Percentiles rank a stretch among this genome's conserved stretches.
These are phyloP conservation scores for Operophtera brumata DNA, from an alignment of 2,888 invertebrate species.

Conservation along the genomic window DNA sequence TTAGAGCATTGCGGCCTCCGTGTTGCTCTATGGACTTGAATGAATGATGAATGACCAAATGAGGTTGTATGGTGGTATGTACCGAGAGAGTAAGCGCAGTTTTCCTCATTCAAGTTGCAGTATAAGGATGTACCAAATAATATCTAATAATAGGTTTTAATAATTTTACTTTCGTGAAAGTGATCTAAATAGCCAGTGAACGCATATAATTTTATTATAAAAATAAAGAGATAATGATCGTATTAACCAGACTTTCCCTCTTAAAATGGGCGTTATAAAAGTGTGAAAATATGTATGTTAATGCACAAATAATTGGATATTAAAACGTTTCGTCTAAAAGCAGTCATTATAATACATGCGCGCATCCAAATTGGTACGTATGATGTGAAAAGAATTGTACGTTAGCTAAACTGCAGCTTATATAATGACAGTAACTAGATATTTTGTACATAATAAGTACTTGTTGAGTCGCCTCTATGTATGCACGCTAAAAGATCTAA, in stretches of 20 bases:
- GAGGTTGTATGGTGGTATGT: no score
- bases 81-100: no score
- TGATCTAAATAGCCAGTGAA: constrained; percentile 19
- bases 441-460: no score
- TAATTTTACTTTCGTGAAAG: constrained; percentile 16
- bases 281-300: constrained; percentile 42
- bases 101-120: no score
- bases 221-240: constrained; percentile 24
- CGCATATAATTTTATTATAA: constrained; percentile 20
- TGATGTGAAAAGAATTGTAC: constrained; percentile 26
- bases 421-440: background rate
- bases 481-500: no score
- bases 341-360: constrained; percentile 34
- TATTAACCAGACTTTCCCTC: constrained; percentile 40
- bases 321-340: constrained; percentile 31
- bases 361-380: constrained; percentile 31
- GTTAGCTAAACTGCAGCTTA: constrained; percentile 4
- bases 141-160: background rate
- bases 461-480: no score
- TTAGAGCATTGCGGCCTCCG: no score
- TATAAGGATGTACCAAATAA: background rate
- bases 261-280: constrained; percentile 36
- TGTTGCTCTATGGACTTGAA: no score
- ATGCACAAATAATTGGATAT: constrained; percentile 50
- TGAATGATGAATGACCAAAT: no score